Conservation (phyloP, 1,140 invertebrate genomes). For the Tetraneura akinire region DNA sequence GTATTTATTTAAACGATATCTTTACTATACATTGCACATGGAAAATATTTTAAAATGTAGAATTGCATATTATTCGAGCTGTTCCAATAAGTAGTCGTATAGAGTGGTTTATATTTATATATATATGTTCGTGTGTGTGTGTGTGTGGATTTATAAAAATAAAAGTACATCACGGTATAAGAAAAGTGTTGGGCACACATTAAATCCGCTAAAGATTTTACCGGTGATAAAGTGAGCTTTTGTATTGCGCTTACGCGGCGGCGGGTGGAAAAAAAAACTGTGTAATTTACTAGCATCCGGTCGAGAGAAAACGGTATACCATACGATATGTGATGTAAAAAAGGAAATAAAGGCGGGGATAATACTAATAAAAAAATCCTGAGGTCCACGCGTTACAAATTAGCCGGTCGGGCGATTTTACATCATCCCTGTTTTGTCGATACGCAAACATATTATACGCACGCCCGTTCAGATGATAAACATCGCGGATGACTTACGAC, state of each 20-base stretch:
- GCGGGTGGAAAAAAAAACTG: slow-evolving; percentile 12
- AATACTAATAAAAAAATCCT: slow-evolving; percentile 3
- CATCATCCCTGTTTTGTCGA: background rate
- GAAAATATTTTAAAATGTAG: no score
- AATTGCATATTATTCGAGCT: no score
- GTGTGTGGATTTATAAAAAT: background rate
- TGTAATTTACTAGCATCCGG: slow-evolving; percentile 48
- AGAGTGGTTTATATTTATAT: no score
- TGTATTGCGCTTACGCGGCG: slow-evolving; percentile 45
- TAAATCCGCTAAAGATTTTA: slow-evolving; percentile 34
- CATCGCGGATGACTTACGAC: no score
- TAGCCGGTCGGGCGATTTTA: slow-evolving; percentile 27
- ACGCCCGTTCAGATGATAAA: no score
- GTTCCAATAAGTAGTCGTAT: no score
- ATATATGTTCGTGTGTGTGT: no score
- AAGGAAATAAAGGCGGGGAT: background rate
- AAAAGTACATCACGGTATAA: background rate
- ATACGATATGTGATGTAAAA: slow-evolving; percentile 14
- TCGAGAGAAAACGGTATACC: slow-evolving; percentile 35
- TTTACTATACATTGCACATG: no score
- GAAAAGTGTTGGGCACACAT: slow-evolving; percentile 7
- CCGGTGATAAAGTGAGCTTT: slow-evolving; percentile 38
- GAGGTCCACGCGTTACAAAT: slow-evolving; percentile 23
- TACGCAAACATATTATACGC: no score
- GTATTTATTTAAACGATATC: no score